Percentiles rank a stretch among this genome's conserved stretches.
These are phyloP conservation scores for Charanyca ferruginea DNA, from an alignment of 2,888 invertebrate species.

Conservation along the genomic window DNA sequence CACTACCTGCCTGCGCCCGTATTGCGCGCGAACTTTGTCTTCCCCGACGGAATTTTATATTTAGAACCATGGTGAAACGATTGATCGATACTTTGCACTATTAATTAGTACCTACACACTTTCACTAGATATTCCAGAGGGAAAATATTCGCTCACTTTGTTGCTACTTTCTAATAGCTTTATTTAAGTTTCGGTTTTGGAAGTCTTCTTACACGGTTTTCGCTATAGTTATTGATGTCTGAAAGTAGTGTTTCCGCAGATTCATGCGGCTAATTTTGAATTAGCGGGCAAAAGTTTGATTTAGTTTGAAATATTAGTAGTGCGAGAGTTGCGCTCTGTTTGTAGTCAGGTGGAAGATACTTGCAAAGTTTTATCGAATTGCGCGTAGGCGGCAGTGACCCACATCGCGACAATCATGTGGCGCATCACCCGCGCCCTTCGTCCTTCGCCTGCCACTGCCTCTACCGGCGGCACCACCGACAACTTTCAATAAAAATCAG, in stretches of 20 bases:
- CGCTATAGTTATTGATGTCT: constrained; percentile 28
- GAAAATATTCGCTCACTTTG: constrained; percentile 45
- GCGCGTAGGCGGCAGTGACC: constrained; percentile 89
- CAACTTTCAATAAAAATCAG: constrained; percentile 66
- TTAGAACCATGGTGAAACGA: constrained; percentile 90
- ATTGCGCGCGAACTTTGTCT: constrained; percentile 91
- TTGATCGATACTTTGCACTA: constrained; percentile 91
- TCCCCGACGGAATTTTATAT: constrained; percentile 90
- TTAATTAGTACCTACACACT: constrained; percentile 84
- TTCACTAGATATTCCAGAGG: constrained; percentile 73
- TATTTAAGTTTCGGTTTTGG: constrained; percentile 38
- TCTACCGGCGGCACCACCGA: constrained; percentile 61
- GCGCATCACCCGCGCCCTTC: constrained; percentile 83
- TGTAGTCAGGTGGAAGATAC: constrained; percentile 71
- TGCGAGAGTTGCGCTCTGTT: constrained; percentile 58
- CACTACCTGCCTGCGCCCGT: constrained; percentile 85
- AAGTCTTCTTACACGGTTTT: constrained; percentile 36
- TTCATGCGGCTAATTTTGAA: constrained; percentile 17
- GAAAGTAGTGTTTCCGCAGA: constrained; percentile 30
- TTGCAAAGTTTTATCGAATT: constrained; percentile 88
- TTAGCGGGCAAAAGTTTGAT: constrained; percentile 37
- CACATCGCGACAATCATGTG: constrained; percentile 82
- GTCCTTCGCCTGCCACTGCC: constrained; percentile 57
- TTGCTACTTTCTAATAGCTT: constrained; percentile 45
- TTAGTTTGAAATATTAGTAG: constrained; percentile 31